Conservation (phyloP, 2,888 invertebrate genomes). For the Sphaerolaimus hirsutus region DNA sequence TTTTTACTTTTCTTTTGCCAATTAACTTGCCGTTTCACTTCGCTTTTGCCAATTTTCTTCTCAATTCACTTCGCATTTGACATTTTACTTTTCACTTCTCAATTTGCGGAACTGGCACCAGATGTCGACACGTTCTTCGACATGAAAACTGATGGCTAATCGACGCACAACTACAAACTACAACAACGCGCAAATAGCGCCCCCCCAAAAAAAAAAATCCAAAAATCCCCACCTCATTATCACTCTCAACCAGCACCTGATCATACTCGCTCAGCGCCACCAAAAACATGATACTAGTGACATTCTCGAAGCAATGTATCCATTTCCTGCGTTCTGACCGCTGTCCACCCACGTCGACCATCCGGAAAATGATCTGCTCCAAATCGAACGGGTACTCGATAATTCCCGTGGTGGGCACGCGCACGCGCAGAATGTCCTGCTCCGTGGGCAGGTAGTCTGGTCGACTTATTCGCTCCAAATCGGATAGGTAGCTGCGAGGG, state of each 20-base stretch:
- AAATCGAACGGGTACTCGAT: conserved; percentile 99
- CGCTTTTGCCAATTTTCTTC: too few relatives aligned
- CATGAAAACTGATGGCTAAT: too few relatives aligned
- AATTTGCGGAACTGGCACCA: too few relatives aligned
- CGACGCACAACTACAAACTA: too few relatives aligned
- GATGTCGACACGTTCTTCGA: too few relatives aligned
- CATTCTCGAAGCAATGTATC: conserved; percentile 99
- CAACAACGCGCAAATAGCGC: too few relatives aligned
- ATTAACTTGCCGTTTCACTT: too few relatives aligned
- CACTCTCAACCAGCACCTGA: conserved; percentile 78
- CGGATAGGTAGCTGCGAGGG: conserved; percentile 82
- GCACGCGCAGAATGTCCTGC: conserved; percentile 95
- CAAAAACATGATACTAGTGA: conserved; percentile 99
- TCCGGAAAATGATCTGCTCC: conserved; percentile 99
- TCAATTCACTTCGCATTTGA: too few relatives aligned
- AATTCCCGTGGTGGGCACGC: conserved; percentile 98
- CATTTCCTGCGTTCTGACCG: conserved; percentile 98
- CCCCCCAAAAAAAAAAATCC: too few relatives aligned
- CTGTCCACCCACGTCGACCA: conserved; percentile 99
- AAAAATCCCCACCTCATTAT: conserved; percentile 83
- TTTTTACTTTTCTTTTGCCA: too few relatives aligned
- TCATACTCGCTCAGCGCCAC: conserved; percentile 76
- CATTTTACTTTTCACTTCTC: too few relatives aligned
- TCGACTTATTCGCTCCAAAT: conserved; percentile 87
- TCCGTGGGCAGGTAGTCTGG: conserved; percentile 91